Base-by-base conservation (phyloP, 1,140 invertebrate genomes). In the Agrypnia vestita region DNA sequence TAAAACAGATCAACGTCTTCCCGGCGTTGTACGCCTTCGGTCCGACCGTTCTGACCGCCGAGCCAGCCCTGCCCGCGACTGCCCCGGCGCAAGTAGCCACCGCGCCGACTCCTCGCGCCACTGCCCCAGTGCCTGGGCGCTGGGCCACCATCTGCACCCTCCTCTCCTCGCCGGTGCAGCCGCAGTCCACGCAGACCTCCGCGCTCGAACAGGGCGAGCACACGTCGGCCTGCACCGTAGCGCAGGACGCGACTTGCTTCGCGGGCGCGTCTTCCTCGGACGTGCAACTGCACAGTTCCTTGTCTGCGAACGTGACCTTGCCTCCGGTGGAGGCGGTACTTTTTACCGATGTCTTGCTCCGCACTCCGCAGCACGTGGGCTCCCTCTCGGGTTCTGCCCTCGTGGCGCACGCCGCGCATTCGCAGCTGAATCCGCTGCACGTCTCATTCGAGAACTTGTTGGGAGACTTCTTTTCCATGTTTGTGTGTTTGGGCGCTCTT, bases 321-420 rank as follows among this genome's bases (percentile, higher is more conserved):
- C 1, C 15, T 6, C 19, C 19, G 6, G 21, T 25, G 25, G 9
- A 21, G n/a, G 15, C 17, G 25, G 19, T 15, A n/a, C 4, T 15
- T 21, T 49, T 71, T 4, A 46, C 4, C 1, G 47, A 12, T 0
- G 43, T 46, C 46, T 71, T 71, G 0, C 47, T 71, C 10, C 46
- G 10, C 11, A 25, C 4, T 9, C 67, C 67, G 47, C 67, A 71
- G 46, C 67, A 71, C 9, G 67, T 19, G 67, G 67, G 49, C 3
- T 12, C 3, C n/a, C 10, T 51, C 47, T 71, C 49, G n/a, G 62
- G 35, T 44, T 47, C 44, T 10, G 46, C 67, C 46, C 19, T 71
- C 0, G 49, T 3, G 10, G 12, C 46, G 46, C 67, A 71, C 0
- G 1, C 21, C 7, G 46, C 10, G 47, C 67, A 71, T 7, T 71